phyloP scores from a whole-genome alignment of 2,888 invertebrate genomes.

The Xanthia togata region DNA sequence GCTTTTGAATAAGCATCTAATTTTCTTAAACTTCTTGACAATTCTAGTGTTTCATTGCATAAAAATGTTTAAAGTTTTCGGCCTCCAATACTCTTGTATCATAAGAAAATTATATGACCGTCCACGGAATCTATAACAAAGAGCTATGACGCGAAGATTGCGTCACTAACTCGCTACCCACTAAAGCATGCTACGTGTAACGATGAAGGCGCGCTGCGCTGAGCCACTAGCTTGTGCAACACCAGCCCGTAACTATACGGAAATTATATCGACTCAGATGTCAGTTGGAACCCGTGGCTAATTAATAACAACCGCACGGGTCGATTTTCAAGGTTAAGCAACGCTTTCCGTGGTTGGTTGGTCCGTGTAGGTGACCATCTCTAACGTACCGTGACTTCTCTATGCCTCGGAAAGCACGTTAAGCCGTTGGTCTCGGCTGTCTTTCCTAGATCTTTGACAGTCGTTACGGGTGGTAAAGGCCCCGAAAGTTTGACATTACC shows the following conservation, averaged over 20 bases:
- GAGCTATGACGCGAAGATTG: background rate
- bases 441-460: no score
- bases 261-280: conserved; percentile 1
- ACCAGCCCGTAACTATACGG: background rate
- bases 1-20: no score
- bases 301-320: background rate
- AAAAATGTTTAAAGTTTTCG: background rate
- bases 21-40: no score
- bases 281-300: background rate
- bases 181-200: conserved; percentile 6
- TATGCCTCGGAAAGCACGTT: background rate
- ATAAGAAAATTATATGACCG: background rate
- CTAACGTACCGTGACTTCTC: background rate
- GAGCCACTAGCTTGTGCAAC: background rate
- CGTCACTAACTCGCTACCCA: conserved; percentile 3
- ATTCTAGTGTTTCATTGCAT: background rate
- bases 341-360: no score
- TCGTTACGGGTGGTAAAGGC: no score
- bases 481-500: no score
- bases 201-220: conserved; percentile 7
- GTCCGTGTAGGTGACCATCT: background rate
- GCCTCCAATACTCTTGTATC: background rate
- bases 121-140: conserved; percentile 19
- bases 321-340: background rate
- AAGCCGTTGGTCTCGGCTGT: no score